Base-by-base conservation (phyloP, 2,797 vertebrate genomes). In the Tachyglossus aculeatus region DNA sequence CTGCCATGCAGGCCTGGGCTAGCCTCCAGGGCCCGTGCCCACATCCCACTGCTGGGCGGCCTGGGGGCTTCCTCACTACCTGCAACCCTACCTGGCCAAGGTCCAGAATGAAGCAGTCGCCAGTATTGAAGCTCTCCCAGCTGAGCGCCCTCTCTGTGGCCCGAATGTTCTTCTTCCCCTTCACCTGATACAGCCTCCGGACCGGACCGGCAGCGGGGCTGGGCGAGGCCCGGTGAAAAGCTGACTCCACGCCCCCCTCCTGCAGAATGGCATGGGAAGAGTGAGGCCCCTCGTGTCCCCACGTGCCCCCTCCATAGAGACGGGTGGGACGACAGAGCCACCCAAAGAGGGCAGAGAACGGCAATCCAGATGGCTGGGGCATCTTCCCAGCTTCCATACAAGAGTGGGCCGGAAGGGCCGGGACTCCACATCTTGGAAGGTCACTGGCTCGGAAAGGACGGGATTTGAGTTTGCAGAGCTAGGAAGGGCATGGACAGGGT, bases 31-130 rank as follows among this genome's bases (percentile, higher is more conserved):
- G n/a, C n/a, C n/a, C n/a, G n/a, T n/a, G n/a, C n/a, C n/a, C n/a
- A n/a, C n/a, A n/a, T n/a, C n/a, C n/a, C n/a, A n/a, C n/a, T n/a
- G n/a, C n/a, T n/a, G n/a, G n/a, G n/a, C 32, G n/a, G 15, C 11
- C 38, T 33, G 41, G 9, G 5, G 16, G 19, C 37, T 5, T 45
- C 41, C 32, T 39, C 33, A 16, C 14, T 15, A 31, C 14, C 43
- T 6, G 53, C 12, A 18, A 1, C 29, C 78, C 18, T 71, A 93
- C 91, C 81, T 91, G 67, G 48, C 89, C 92, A 58, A 97, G 91
- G 88, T 97, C 94, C 0, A 97, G 93, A 80, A 98, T 96, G 92
- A 97, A 98, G 88, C 96, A 98, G 88, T 97, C 95, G 0, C 96
- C 95, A 0, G 95, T 96, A 91, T 97, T 98, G 89, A 97, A 97